A percentile compares a stretch with the other conserved stretches of the same genome.
Evolutionary conservation across 1,140 invertebrate species (phyloP).

Genomic region (Lepidurus arcticus): DNA sequence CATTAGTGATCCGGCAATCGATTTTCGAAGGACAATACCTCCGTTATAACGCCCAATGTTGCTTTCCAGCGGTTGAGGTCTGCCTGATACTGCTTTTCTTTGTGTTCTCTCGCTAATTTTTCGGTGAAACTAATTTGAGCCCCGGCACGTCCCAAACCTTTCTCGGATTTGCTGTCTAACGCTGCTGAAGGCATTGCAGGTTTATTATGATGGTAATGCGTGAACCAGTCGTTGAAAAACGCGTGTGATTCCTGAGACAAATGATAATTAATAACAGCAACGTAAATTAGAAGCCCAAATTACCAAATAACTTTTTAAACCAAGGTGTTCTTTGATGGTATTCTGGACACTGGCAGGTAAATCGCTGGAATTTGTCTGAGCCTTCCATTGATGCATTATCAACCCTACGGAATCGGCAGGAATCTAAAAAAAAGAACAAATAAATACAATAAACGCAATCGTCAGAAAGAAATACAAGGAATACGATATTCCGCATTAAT

Average conservation of each 20-base stretch:
- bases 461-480: neutral
- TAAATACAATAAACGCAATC: too few species aligned
- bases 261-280: constrained; percentile 1
- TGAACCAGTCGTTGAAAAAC: constrained; percentile 82
- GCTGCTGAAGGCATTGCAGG: constrained; percentile 50
- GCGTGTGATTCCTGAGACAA: constrained; percentile 65
- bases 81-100: constrained; percentile 64
- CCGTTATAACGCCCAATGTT: constrained; percentile 57
- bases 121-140: constrained; percentile 64
- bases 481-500: too few species aligned
- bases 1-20: neutral
- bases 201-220: constrained; percentile 69
- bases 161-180: constrained; percentile 24
- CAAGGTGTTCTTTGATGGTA: constrained; percentile 49
- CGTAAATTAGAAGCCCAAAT: too few species aligned
- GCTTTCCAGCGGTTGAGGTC: constrained; percentile 73
- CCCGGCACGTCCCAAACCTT: constrained; percentile 40
- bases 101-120: constrained; percentile 79
- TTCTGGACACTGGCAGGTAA: constrained; percentile 44
- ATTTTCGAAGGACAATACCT: constrained; percentile 44
- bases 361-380: constrained; percentile 47
- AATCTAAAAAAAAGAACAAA: constrained; percentile 44
- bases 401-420: constrained; percentile 58
- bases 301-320: constrained; percentile 49
- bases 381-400: constrained; percentile 52